These are phyloP conservation scores for Ochropacha duplaris DNA, from an alignment of 2,888 invertebrate genomes.

Conservation along the genomic window DNA sequence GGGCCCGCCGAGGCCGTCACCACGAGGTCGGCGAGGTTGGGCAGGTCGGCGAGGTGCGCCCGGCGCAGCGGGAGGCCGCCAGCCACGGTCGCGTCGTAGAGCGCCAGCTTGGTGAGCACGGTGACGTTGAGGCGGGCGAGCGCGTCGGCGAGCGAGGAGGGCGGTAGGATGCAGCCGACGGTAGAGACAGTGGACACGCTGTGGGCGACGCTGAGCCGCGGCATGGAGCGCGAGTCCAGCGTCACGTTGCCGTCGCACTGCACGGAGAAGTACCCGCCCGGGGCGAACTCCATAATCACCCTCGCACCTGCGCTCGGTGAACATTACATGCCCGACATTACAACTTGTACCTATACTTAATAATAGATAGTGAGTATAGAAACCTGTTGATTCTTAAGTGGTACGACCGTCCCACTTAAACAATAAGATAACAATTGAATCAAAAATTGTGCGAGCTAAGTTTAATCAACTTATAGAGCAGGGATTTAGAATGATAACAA, in stretches of 20 bases:
- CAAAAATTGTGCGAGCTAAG: no score
- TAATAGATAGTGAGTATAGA: no score
- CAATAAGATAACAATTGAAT: no score
- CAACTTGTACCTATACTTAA: no score
- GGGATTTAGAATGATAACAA: no score
- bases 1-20: no score
- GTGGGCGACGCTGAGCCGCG: not conserved
- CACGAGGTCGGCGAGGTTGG: not conserved
- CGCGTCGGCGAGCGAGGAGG: not conserved
- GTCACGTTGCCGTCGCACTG: not conserved
- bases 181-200: no score
- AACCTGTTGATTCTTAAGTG: no score
- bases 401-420: no score
- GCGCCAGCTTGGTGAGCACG: not conserved
- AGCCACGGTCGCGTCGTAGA: not conserved
- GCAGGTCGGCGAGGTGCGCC: not conserved
- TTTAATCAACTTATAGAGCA: no score
- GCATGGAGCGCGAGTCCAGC: not conserved
- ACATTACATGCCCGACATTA: no score
- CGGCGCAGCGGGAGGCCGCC: not conserved
- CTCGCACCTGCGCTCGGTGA: not conserved
- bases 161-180: no score
- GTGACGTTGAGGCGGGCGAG: not conserved
- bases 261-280: not conserved
- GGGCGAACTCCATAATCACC: not conserved